Percentiles rank a stretch among this genome's conserved stretches.
These are phyloP conservation scores for Molossus alvarezi DNA, from an alignment of 2,797 vertebrate species.

Conservation along the genomic window DNA sequence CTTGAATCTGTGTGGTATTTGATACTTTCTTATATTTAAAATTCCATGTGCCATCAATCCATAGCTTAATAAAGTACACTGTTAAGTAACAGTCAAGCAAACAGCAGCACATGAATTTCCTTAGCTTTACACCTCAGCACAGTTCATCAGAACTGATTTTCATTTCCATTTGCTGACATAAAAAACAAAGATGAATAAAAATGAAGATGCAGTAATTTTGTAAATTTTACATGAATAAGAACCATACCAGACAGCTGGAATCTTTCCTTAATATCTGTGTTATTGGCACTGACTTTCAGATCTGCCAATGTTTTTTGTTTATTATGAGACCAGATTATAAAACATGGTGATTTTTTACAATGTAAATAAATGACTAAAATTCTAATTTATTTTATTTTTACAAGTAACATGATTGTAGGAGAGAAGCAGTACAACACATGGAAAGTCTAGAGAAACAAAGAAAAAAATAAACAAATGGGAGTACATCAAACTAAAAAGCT, in stretches of 20 bases:
- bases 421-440: not conserved
- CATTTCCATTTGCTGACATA: not conserved
- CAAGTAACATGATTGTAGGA: not conserved
- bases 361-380: not conserved
- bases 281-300: not conserved
- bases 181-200: not conserved
- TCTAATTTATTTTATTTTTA: not conserved
- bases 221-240: constrained; percentile 28
- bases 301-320: not conserved
- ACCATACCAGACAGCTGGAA: not conserved
- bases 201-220: not conserved
- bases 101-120: not conserved
- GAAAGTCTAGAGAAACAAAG: not conserved
- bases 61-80: not conserved
- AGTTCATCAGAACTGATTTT: not conserved
- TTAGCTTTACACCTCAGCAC: not conserved
- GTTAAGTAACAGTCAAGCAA: not conserved
- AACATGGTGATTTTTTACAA: not conserved
- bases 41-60: not conserved
- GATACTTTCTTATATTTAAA: not conserved
- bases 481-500: too few species aligned
- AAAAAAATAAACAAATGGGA: too few species aligned
- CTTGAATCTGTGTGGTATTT: not conserved
- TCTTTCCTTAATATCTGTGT: not conserved
- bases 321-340: constrained; percentile 10